Base-by-base conservation (phyloP, 2,888 invertebrate genomes). In the Deladenus siricidicola region DNA sequence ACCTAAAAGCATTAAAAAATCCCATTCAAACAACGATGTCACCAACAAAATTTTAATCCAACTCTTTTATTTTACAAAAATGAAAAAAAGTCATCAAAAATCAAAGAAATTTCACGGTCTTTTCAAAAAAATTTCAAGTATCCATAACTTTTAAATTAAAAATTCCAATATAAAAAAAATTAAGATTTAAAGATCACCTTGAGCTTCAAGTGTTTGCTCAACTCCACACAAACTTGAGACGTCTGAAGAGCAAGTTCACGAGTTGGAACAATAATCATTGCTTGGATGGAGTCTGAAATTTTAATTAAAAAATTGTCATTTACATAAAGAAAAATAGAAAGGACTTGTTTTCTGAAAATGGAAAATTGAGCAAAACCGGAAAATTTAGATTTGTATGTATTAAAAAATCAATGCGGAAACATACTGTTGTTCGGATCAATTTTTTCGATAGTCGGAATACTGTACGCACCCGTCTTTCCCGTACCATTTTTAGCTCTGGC, bases 401-500 rank as follows among this genome's bases (percentile, higher is more conserved):
- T n/a, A n/a, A n/a, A n/a, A n/a, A n/a, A n/a, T n/a, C n/a, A 34
- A 34, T 10, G 14, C 6, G 14, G 14, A 34, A 34, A 34, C 39
- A 10, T 14, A 34, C 39, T 17, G 23, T 34, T 29, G n/a, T 53
- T 53, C 2, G 82, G 75, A 70, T 85, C 85, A 48, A 84, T 81
- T 85, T 91, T 89, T 85, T 98, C 96, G 81, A 99, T 84, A 73
- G 94, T 89, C 76, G 98, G 98, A 83, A 98, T 96, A 80, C 91
- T 89, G 82, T 98, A 98, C 72, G 98, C 98, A 79, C 98, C 98
- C 79, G 98, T 99, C 85, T 98, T 98, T 86, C 96, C 85, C 73
- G 98, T 98, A 78, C 98, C 98, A 83, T 98, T 98, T 84, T 99
- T 98, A 74, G 98, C 98, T 81, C 98, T 86, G 64, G 98, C 98